Evolutionary conservation across 2,113 vertebrate species (phyloP), one percentile per base, ranked within the genome.

Genomic region (Circaetus cinerascens): DNA sequence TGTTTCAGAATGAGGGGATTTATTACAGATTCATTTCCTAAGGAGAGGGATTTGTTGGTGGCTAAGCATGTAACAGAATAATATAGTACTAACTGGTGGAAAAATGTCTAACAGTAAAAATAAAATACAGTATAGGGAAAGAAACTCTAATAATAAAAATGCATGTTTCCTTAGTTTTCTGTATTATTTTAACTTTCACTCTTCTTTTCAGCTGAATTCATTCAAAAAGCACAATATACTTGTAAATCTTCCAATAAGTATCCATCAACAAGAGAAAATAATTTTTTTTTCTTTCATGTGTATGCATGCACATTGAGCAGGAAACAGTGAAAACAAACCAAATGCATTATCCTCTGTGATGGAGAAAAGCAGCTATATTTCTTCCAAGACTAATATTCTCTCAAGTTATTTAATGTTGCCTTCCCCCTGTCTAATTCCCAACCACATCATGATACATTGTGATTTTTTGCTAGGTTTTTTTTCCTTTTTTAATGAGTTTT

Each of bases 1-100:
- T 92, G 56, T 91, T 95, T 96, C 66, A 67, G 51, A 95, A 91
- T 71, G 23, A 89, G 82, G 22, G 34, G 30, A 29, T 94, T 91
- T 78, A 89, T 78, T 92, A 48, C 20, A 83, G 43, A 45, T 71
- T 77, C n/a, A 13, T 95, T 79, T 94, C 23, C 53, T 67, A 57
- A 82, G 46, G 72, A 89, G 73, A 62, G 21, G 26, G 16, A 55
- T 80, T 95, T 93, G 26, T 83, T 77, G 72, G 45, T 87, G 36
- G 14, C 63, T 90, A 82, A 77, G 34, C 74, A 60, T 82, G 56
- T 45, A 95, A 59, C 63, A 85, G 80, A 86, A 88, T 91, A 93
- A 89, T 84, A 27, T 60, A 38, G 32, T 79, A 92, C 41, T 90
- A 93, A 83, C 13, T 73, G 63, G 48, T 90, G 32, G 40, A 62